Percentiles rank a stretch among this genome's conserved stretches.
These are phyloP conservation scores for Antitype chi DNA, from an alignment of 2,888 invertebrate species.

Conservation along the genomic window DNA sequence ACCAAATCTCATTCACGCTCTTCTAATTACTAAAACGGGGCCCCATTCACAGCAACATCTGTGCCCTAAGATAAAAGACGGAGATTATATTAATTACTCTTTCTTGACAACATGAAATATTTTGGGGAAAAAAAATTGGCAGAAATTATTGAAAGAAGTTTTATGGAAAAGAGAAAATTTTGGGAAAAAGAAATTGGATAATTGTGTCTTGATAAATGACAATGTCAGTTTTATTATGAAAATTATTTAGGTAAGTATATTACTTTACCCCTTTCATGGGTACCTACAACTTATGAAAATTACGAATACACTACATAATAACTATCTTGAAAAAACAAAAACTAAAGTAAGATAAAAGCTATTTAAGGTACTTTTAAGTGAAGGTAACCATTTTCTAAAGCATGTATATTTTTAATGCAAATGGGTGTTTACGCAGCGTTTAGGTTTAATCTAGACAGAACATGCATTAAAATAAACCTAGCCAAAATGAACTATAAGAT, in stretches of 20 bases:
- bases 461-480: background rate
- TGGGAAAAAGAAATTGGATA: background rate
- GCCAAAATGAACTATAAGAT: background rate
- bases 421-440: slow-evolving; percentile 24
- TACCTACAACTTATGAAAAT: background rate
- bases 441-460: slow-evolving; percentile 9
- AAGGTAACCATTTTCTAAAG: background rate
- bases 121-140: slow-evolving; percentile 32
- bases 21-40: slow-evolving; percentile 65
- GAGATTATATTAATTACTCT: slow-evolving; percentile 66
- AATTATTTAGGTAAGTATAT: background rate
- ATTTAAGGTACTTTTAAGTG: background rate
- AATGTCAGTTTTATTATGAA: background rate
- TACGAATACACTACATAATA: background rate
- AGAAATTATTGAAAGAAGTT: slow-evolving; percentile 21
- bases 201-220: background rate
- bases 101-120: slow-evolving; percentile 60
- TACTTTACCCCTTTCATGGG: background rate
- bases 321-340: background rate
- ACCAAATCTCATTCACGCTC: slow-evolving; percentile 63
- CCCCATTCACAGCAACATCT: slow-evolving; percentile 57
- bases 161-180: background rate
- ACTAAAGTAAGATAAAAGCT: background rate
- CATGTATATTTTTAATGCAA: slow-evolving; percentile 11
- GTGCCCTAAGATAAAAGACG: slow-evolving; percentile 58